phyloP scores from a whole-genome alignment of 1,140 invertebrate genomes.

The Tetragnatha versicolor region DNA sequence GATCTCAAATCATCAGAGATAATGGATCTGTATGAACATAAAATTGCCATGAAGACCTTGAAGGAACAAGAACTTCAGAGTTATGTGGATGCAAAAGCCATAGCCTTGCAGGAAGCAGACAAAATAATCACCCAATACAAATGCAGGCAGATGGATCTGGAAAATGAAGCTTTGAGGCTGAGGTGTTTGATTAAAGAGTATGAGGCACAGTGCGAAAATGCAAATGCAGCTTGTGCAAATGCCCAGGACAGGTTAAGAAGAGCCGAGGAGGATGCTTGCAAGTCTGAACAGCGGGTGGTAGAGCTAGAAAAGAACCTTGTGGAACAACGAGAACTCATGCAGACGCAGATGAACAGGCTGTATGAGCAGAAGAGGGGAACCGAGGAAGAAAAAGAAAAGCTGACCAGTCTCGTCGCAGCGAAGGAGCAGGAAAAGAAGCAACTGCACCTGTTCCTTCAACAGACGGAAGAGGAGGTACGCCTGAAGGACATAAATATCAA shows the following conservation, averaged over 20 bases:
- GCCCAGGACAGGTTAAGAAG: background rate
- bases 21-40: conserved; percentile 65
- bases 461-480: conserved; percentile 15
- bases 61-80: conserved; percentile 64
- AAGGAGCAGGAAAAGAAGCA: conserved; percentile 38
- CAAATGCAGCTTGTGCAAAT: conserved; percentile 33
- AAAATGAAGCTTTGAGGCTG: conserved; percentile 64
- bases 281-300: conserved; percentile 4
- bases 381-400: conserved; percentile 41
- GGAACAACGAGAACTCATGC: conserved; percentile 27
- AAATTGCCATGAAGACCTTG: conserved; percentile 60
- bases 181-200: conserved; percentile 59
- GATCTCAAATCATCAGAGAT: conserved; percentile 63
- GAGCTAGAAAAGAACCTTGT: conserved; percentile 9
- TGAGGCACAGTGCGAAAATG: conserved; percentile 5
- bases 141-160: conserved; percentile 61
- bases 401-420: background rate
- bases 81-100: conserved; percentile 63
- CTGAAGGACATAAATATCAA: conserved; percentile 14
- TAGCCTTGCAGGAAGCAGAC: conserved; percentile 63
- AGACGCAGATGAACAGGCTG: conserved; percentile 8
- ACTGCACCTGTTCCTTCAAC: background rate
- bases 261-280: background rate
- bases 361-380: conserved; percentile 24
- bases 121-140: conserved; percentile 63